phyloP scores from a whole-genome alignment of 1,140 invertebrate species.

The Hypothenemus hampei region DNA sequence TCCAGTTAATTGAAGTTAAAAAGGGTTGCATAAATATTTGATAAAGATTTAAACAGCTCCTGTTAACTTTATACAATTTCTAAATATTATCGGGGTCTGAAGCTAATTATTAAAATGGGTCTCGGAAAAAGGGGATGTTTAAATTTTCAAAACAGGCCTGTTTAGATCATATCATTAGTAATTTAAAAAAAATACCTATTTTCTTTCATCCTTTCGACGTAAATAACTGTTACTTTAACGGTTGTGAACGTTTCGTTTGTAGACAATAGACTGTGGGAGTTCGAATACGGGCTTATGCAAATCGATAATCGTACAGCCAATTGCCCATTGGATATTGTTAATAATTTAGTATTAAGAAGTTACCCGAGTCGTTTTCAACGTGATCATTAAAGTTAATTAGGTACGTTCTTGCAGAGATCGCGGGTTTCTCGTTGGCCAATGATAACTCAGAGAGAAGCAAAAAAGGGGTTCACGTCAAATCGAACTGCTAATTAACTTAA shows the following conservation, averaged over 20 bases:
- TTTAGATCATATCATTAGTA: no score
- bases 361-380: constrained; percentile 7
- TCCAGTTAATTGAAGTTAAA: constrained; percentile 21
- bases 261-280: background rate
- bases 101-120: constrained; percentile 26
- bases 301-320: constrained; percentile 17
- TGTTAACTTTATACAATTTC: constrained; percentile 24
- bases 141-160: no score
- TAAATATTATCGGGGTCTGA: constrained; percentile 19
- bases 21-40: constrained; percentile 25
- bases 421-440: constrained; percentile 4
- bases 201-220: no score
- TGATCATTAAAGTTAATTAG: constrained; percentile 19
- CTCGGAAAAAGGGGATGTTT: constrained; percentile 18
- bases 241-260: no score
- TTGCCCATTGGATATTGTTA: constrained; percentile 17
- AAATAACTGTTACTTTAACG: no score
- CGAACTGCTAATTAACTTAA: constrained; percentile 22
- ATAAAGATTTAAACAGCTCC: constrained; percentile 22
- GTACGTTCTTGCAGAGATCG: constrained; percentile 12
- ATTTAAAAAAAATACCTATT: no score
- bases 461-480: constrained; percentile 15
- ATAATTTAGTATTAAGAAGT: constrained; percentile 22
- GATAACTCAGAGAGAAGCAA: no score
- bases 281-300: background rate